Evolutionary conservation across 2,797 vertebrate species (phyloP), one percentile per base, ranked within the genome.

Genomic region (Hemibagrus guttatus): DNA sequence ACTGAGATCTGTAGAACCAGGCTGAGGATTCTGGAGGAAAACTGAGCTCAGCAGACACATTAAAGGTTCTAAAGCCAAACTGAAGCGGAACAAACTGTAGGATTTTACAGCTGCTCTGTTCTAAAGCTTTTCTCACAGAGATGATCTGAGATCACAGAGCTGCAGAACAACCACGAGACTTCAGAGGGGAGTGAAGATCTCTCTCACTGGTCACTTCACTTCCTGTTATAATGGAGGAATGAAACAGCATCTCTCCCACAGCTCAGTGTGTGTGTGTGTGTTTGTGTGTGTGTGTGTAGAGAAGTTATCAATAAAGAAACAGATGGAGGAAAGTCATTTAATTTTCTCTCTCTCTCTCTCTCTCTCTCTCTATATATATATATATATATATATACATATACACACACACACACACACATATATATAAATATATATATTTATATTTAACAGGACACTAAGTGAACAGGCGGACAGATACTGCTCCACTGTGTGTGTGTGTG

Each of bases 241-340:
- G 21, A 63, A 69, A 69, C 68, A 69, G 68, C 68, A 69, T 69
- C 68, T 69, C 6, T 39, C 68, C 6, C 68, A 9, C 16, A 69
- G 35, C 56, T 59, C 56, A 59, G 42, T n/a, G 71, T 74, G 71
- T 49, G 71, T n/a, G 71, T 42, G 68, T 42, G 35, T 42, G 35
- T 14, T 31, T 9, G 66, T 42, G 35, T 42, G 68, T 21, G 68
- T 19, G 31, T 39, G 17, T 42, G 68, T 6, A 68, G 64, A 16
- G 61, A 17, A 69, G 66, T 4, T 35, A 69, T 69, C 66, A 69
- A 69, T 69, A 69, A 69, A 69, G 69, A 71, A 71, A 71, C 69
- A 42, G 69, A 69, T 35, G 28, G 66, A 39, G 31, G 28, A 6
- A 66, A 28, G 64, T 28, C n/a, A 66, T 31, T 66, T 17, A 66